These are phyloP conservation scores for Benitochromis conjunctus DNA, from an alignment of 2,113 vertebrate species.

Conservation along the genomic window DNA sequence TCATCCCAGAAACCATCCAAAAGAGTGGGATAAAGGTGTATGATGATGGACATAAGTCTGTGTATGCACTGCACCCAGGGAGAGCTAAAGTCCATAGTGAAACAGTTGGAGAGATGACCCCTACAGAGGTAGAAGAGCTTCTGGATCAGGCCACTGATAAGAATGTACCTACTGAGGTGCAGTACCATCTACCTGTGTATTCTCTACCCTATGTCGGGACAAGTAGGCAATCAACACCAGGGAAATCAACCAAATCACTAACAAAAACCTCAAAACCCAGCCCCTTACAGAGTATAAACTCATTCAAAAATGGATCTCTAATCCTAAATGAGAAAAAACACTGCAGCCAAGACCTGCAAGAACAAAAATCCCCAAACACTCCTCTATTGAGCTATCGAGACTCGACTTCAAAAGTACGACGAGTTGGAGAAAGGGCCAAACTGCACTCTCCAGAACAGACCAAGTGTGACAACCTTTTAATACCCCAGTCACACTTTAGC, in stretches of 20 bases:
- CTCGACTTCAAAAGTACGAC: background rate
- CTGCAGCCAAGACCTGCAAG: background rate
- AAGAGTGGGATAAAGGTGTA: slow-evolving; percentile 87
- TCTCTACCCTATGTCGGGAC: slow-evolving; percentile 75
- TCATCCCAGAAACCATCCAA: slow-evolving; percentile 79
- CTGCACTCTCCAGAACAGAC: slow-evolving; percentile 1
- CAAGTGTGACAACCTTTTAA: background rate
- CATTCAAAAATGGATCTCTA: background rate
- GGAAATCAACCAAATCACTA: background rate
- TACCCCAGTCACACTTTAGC: background rate
- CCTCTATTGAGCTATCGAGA: background rate
- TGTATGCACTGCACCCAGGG: slow-evolving; percentile 79
- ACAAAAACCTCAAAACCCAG: background rate
- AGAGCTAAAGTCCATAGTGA: slow-evolving; percentile 31
- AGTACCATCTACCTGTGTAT: slow-evolving; percentile 89
- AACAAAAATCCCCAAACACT: background rate
- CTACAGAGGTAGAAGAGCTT: slow-evolving; percentile 86
- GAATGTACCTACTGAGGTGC: slow-evolving; percentile 77
- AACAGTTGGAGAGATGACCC: slow-evolving; percentile 75
- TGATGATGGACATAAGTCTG: slow-evolving; percentile 87
- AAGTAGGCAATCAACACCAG: slow-evolving; percentile 68
- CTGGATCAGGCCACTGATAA: slow-evolving; percentile 84
- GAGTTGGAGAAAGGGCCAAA: background rate
- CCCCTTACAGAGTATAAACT: background rate
- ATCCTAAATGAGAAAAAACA: background rate